phyloP scores from a whole-genome alignment of 37 sponge, comb jelly and placozoan species.

The Lycopodina hypogea region DNA sequence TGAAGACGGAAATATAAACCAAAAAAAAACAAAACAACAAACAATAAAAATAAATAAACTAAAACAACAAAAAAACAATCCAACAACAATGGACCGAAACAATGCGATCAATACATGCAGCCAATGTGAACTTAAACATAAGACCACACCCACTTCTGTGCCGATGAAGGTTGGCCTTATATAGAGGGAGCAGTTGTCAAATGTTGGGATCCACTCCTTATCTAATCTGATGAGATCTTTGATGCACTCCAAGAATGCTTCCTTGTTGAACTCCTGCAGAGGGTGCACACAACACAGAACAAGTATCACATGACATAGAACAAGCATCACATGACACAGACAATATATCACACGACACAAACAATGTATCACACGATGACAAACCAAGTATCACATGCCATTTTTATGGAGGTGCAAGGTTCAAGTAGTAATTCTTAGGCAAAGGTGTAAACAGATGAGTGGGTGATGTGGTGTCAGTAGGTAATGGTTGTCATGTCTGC shows the following conservation, averaged over 20 bases:
- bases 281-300: neutral
- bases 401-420: too few species aligned
- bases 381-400: too few species aligned
- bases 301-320: neutral
- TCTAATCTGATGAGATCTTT: slow-evolving; percentile 87
- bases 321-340: neutral
- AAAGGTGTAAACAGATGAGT: too few species aligned
- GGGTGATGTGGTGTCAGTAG: too few species aligned
- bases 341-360: neutral
- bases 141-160: slow-evolving; percentile 71
- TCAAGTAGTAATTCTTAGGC: too few species aligned
- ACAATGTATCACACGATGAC: too few species aligned
- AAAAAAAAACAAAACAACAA: neutral
- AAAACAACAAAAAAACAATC: neutral
- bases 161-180: slow-evolving; percentile 95
- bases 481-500: too few species aligned
- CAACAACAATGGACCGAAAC: neutral
- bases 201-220: slow-evolving; percentile 85
- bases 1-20: neutral
- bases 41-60: neutral
- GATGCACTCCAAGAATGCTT: slow-evolving; percentile 82
- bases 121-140: too few species aligned
- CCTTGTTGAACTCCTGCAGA: slow-evolving; percentile 73
- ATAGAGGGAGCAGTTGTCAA: slow-evolving; percentile 82
- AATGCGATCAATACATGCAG: too few species aligned